Evolutionary conservation across 2,797 vertebrate species (phyloP), one percentile per base, ranked within the genome.

Genomic region (Muscicapa striata): DNA sequence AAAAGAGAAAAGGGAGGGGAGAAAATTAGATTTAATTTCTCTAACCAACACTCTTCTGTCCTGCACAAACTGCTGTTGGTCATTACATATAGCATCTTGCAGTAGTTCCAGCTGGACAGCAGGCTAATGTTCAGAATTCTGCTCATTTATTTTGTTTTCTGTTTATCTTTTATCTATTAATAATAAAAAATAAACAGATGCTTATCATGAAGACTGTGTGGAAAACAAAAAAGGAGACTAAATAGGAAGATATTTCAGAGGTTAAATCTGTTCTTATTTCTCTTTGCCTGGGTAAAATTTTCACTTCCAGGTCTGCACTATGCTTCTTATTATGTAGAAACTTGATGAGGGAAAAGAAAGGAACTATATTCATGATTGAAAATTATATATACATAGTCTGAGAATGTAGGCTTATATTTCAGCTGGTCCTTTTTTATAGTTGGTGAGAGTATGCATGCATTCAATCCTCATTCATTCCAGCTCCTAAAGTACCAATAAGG

Each of bases 1-100:
- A 19, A 46, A 41, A 15, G 5, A 32, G 13, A 15, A 26, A 3
- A 9, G 4, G 3, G 6, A 30, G 2, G 1, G 3, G 9, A 51
- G 15, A 48, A 73, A 79, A 64, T 18, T 5, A 27, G 1, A 19
- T 26, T 61, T 74, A 0, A 13, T 74, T 83, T 76, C 23, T 79
- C 16, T 72, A 70, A 51, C 6, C 34, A 87, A 26, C 4, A 57
- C 0, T 34, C 3, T 70, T 75, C 13, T n/a, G 13, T 19, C 43
- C 63, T 75, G 14, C 45, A 75, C 21, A 66, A 83, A 30, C 16
- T 78, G 14, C 20, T 41, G 11, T 15, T 72, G 43, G 16, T 30
- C 24, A 16, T 51, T 9, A 1, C 41, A 51, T 8, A 5, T 1
- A 40, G 4, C 8, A 0, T 29, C 20, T 68, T 40, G 32, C 30